These are phyloP conservation scores for Leuciscus waleckii DNA, from an alignment of 2,797 vertebrate genomes.

Conservation along the genomic window DNA sequence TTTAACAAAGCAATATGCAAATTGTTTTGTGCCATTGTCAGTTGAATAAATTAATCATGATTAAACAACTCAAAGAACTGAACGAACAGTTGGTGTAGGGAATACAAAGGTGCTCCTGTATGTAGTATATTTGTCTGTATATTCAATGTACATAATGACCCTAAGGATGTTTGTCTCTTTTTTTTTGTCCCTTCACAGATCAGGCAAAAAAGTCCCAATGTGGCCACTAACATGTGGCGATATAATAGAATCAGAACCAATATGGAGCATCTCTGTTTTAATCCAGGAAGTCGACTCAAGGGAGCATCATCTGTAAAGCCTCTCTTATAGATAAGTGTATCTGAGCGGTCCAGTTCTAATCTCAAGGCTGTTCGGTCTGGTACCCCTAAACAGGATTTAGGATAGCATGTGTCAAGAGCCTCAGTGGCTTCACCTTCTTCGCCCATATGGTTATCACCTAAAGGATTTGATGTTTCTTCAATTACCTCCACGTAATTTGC, in stretches of 20 bases:
- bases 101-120: background rate
- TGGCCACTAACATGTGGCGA: slow-evolving; percentile 66
- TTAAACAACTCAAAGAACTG: background rate
- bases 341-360: slow-evolving; percentile 53
- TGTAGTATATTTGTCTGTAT: slow-evolving; percentile 2
- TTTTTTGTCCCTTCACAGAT: slow-evolving; percentile 60
- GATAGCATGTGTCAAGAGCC: slow-evolving; percentile 2
- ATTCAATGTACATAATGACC: background rate
- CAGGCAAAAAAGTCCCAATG: slow-evolving; percentile 40
- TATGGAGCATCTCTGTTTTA: slow-evolving; percentile 68
- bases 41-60: too few relatives aligned
- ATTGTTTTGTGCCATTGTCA: background rate
- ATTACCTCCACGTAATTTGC: background rate
- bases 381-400: slow-evolving; percentile 3
- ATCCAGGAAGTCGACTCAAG: slow-evolving; percentile 75
- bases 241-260: slow-evolving; percentile 56
- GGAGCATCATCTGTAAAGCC: slow-evolving; percentile 62
- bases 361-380: slow-evolving; percentile 43
- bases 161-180: slow-evolving; percentile 31
- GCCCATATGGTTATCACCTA: background rate
- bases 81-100: background rate
- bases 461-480: slow-evolving; percentile 27
- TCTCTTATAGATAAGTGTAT: slow-evolving; percentile 66
- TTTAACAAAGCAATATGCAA: background rate
- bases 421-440: slow-evolving; percentile 24